Percentiles rank a stretch among this genome's conserved stretches.
Evolutionary conservation across 2,797 vertebrate genomes (phyloP).

Genomic region (Lemur catta): DNA sequence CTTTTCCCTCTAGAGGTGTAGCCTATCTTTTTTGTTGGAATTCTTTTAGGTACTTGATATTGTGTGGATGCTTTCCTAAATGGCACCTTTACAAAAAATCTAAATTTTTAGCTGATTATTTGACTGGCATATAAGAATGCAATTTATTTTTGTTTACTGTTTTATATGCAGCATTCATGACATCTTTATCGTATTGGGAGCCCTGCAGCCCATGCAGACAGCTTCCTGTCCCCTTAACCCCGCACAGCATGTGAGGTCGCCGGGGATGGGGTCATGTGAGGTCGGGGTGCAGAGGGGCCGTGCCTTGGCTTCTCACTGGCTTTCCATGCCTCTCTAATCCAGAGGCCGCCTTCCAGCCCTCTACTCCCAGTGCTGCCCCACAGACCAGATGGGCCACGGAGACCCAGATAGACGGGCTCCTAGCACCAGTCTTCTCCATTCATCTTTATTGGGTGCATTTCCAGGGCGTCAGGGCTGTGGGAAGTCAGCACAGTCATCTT

Average conservation of each 20-base stretch:
- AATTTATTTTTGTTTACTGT: not conserved
- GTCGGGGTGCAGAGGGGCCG: not conserved
- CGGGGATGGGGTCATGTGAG: too few relatives aligned
- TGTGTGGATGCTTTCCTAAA: not conserved
- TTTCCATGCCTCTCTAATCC: not conserved
- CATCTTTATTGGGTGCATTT: not conserved
- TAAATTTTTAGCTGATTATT: not conserved
- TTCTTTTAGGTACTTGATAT: not conserved
- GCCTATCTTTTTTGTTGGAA: not conserved
- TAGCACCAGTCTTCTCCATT: not conserved
- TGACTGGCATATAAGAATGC: not conserved
- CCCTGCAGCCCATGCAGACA: rapidly evolving
- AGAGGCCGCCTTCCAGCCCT: not conserved
- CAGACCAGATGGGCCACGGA: not conserved
- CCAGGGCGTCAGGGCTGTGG: not conserved
- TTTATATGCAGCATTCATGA: not conserved
- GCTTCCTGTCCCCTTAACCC: not conserved
- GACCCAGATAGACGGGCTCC: not conserved
- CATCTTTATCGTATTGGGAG: not conserved
- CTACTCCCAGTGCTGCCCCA: not conserved
- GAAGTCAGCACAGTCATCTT: not conserved
- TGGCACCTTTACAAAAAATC: not conserved
- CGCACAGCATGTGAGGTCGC: not conserved
- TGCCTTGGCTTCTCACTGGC: not conserved
- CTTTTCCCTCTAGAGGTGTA: not conserved